A percentile compares a stretch with the other conserved stretches of the same genome.
phyloP scores from a whole-genome alignment of 2,113 vertebrate genomes.

The Catagonus wagneri region DNA sequence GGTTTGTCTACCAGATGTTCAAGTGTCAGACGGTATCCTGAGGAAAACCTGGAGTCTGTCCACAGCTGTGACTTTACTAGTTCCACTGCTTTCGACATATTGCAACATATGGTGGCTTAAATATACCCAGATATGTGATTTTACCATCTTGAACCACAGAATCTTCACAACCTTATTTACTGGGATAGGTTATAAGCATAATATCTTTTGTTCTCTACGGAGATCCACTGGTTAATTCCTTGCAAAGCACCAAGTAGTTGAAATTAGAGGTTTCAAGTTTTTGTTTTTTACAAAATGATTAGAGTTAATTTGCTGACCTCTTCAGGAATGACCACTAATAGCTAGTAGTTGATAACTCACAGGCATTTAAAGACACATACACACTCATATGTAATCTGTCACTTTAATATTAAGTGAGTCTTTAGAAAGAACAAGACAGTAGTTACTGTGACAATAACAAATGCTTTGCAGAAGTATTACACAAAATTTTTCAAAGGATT shows the following conservation, averaged over 20 bases:
- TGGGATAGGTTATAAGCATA: background rate
- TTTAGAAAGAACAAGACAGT: background rate
- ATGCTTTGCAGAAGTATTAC: background rate
- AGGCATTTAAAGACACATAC: background rate
- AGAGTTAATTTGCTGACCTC: background rate
- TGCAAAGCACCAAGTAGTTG: background rate
- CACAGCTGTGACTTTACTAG: background rate
- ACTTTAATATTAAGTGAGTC: background rate
- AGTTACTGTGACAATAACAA: conserved; percentile 34
- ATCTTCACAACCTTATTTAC: background rate
- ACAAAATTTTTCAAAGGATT: background rate
- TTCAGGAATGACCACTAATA: background rate
- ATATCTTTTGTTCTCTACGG: background rate
- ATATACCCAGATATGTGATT: background rate
- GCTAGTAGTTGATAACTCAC: background rate
- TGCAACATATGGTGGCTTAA: background rate
- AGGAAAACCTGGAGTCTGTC: background rate
- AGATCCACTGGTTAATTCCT: background rate
- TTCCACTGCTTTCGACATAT: background rate
- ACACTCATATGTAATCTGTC: background rate
- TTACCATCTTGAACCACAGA: background rate
- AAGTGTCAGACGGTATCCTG: background rate
- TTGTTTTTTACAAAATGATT: background rate
- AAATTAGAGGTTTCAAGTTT: conserved; percentile 29
- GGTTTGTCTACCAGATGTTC: conserved; percentile 47